Evolutionary conservation across 2,797 vertebrate species (phyloP).

Genomic region (Microctenopoma steveboyesi): DNA sequence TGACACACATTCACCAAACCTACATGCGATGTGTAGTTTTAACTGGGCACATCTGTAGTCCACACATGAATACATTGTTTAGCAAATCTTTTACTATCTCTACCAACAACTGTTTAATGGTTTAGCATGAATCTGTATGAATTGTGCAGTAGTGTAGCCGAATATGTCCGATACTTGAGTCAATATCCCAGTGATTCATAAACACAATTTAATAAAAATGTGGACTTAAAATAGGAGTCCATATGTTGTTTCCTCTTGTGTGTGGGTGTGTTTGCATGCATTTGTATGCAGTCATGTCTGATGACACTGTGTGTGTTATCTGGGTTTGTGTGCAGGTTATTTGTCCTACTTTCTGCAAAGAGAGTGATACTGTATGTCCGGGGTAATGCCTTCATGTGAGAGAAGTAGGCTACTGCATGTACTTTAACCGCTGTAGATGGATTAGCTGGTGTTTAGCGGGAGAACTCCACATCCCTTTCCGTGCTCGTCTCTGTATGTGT

Average conservation of each 20-base stretch:
- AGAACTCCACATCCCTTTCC: slow-evolving; percentile 26
- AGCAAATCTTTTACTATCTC: too few species aligned
- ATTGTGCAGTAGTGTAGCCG: neutral
- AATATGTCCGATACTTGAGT: too few species aligned
- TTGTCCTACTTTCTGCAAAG: slow-evolving; percentile 13
- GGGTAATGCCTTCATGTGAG: neutral
- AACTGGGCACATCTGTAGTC: too few species aligned
- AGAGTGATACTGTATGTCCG: neutral
- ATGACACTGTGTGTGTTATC: neutral
- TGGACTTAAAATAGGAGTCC: neutral
- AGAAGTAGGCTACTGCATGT: neutral
- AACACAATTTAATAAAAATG: neutral
- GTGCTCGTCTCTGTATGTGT: slow-evolving; percentile 3
- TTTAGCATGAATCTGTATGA: neutral
- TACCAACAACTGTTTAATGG: too few species aligned
- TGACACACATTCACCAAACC: neutral
- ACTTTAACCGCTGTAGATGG: slow-evolving; percentile 5
- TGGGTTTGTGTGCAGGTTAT: slow-evolving; percentile 17
- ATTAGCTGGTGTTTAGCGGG: slow-evolving; percentile 3
- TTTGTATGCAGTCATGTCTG: neutral
- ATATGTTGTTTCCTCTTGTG: slow-evolving; percentile 8
- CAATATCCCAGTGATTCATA: neutral
- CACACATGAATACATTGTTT: too few species aligned
- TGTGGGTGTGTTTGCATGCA: slow-evolving; percentile 23
- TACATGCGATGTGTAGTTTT: too few species aligned